Base-by-base conservation (phyloP, 35 echinoderm and acorn worm species). In the Diadema setosum region DNA sequence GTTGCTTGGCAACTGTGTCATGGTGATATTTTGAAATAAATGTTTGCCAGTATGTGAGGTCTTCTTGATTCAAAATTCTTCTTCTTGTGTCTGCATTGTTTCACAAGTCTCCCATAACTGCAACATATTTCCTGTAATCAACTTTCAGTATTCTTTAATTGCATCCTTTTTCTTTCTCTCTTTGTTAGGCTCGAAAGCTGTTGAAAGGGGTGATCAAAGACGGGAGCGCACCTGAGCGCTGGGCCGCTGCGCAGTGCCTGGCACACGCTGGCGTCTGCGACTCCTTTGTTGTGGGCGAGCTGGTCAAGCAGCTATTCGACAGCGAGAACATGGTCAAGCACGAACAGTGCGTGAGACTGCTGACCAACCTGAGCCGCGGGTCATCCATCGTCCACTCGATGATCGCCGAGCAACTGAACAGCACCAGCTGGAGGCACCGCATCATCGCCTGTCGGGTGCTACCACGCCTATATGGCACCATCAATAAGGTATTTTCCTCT, bases 241-340 rank as follows among this genome's bases (percentile, higher is more conserved):
- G 96, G 96, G 92, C 93, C 7, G 82, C 96, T 0, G 92, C 96
- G 9, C 96, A 99, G 52, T 99, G 96, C 41, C 75, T 99, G 46
- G 96, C 96, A 16, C 96, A 99, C 43, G 92, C 96, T 25, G 96
- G 96, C 1, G 96, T 99, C 39, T 94, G 96, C 78, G 96, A 99
- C 75, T 99, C 96, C 27, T 99, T 85, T 49, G 87, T 99, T 5
- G 93, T 99, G 1, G 87, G 92, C 42, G 96, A 99, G 36, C 83
- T 99, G 56, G 82, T 99, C n/a, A 70, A 91, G 65, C 92, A 99
- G 70, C 48, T 99, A 5, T 94, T 99, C 63, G 80, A 55, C 85
- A 86, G 80, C n/a, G 85, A 94, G 42, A 90, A 99, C 50, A 65
- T 82, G 17, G 87, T 99, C 20, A 94, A 95, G 86, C 56, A 86